These are phyloP conservation scores for Diarsia rubi DNA, from an alignment of 2,888 invertebrate species.

Conservation along the genomic window DNA sequence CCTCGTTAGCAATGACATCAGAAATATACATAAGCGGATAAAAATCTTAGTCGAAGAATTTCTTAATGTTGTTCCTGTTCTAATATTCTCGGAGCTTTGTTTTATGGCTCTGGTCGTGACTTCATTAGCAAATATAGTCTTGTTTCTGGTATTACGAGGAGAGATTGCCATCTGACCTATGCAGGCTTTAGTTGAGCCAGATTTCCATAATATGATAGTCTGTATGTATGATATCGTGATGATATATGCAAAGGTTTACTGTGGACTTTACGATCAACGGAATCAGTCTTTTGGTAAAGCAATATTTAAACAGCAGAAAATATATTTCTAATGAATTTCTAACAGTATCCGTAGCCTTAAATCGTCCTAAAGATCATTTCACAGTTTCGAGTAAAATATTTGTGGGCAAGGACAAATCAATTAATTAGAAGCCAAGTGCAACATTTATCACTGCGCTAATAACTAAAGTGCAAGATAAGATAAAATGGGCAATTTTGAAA, in stretches of 20 bases:
- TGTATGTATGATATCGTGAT: slow-evolving; percentile 11
- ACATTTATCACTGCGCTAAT: slow-evolving; percentile 68
- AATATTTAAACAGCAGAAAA: background rate
- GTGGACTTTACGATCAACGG: background rate
- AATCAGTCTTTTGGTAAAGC: background rate
- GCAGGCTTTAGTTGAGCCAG: slow-evolving; percentile 21
- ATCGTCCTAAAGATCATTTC: background rate
- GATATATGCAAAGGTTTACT: background rate
- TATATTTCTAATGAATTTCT: background rate
- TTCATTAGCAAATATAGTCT: slow-evolving; percentile 44
- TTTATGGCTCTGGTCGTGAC: slow-evolving; percentile 53
- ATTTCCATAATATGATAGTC: slow-evolving; percentile 22
- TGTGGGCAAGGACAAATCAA: slow-evolving; percentile 48
- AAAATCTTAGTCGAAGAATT: slow-evolving; percentile 21
- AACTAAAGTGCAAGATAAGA: slow-evolving; percentile 66
- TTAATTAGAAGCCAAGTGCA: slow-evolving; percentile 68
- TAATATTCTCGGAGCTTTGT: slow-evolving; percentile 27
- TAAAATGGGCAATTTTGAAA: slow-evolving; percentile 43
- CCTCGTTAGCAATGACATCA: slow-evolving; percentile 43
- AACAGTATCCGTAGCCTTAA: background rate
- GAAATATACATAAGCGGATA: slow-evolving; percentile 33
- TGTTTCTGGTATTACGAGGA: slow-evolving; percentile 23
- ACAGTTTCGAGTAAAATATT: slow-evolving; percentile 15
- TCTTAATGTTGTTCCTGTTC: slow-evolving; percentile 23
- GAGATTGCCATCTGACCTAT: slow-evolving; percentile 46